Base-by-base conservation (phyloP, 2,888 invertebrate genomes). In the Heliconius charithonia region DNA sequence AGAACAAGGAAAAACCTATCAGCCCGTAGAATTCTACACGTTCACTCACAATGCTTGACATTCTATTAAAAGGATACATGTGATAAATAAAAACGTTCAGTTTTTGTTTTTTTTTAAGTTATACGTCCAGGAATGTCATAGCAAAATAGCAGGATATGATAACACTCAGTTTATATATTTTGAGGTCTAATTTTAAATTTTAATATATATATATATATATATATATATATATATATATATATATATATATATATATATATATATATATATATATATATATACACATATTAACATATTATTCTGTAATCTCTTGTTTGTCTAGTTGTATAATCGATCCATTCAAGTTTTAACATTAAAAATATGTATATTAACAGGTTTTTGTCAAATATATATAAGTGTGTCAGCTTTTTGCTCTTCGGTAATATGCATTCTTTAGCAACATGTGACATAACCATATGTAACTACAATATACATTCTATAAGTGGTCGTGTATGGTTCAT, bases 381-480 rank as follows among this genome's bases (percentile, higher is more conserved):
- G 62, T 75, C 62, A 75, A 56, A 59, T 32, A 22, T 51, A 22
- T 59, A 32, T 51, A 72, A 72, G 72, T 72, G n/a, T 72, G 72
- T 59, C 72, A 59, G 59, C 59, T 59, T 72, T 72, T 72, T 59
- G 29, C 59, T 56, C 59, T 59, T 72, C 59, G 13, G 56, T 25
- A 72, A 59, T 59, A 59, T 59, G 25, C 16, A 59, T 59, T 72
- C 32, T 72, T 59, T 72, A 16, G 72, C 72, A 72, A 72, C 37
- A 72, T 59, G 16, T 72, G 72, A 72, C 72, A 37, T 72, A 72
- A 72, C n/a, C 32, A 29, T 56, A 71, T 56, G 56, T 3, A 13
- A 29, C 72, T 72, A 16, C 37, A 59, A 72, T 59, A 72, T 6
- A 32, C 12, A 32, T 72, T 51, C 29, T 37, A 9, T 25, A 37